Evolutionary conservation across 2,113 vertebrate species (phyloP).

Genomic region (Scophthalmus maximus): DNA sequence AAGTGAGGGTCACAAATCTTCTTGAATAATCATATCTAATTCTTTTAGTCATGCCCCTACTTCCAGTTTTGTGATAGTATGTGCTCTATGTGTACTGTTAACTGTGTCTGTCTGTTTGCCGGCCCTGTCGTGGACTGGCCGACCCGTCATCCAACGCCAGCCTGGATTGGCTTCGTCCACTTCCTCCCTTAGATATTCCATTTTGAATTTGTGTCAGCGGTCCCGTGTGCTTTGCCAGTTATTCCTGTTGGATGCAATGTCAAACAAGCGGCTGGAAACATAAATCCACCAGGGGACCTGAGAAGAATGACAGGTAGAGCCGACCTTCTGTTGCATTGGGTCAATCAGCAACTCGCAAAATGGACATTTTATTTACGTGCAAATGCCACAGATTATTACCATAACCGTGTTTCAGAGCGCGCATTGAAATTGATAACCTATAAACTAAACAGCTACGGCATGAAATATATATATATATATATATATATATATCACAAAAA

Average conservation of each 20-base stretch:
- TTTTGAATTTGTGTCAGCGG: too few species aligned
- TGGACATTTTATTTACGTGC: slow-evolving; percentile 1
- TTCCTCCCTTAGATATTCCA: too few species aligned
- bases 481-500: slow-evolving; percentile 9
- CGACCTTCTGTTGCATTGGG: not conserved
- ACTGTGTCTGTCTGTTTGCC: too few species aligned
- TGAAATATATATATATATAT: too few species aligned
- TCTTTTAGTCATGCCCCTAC: too few species aligned
- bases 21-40: too few species aligned
- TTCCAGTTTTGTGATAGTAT: too few species aligned
- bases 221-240: not conserved
- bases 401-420: slow-evolving; percentile 6
- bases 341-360: not conserved
- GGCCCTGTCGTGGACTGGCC: too few species aligned
- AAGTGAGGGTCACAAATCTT: too few species aligned
- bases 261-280: not conserved
- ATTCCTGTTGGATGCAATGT: not conserved
- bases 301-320: not conserved
- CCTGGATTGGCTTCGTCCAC: too few species aligned
- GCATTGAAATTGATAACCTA: slow-evolving; percentile 3
- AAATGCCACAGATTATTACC: slow-evolving; percentile 11
- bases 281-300: not conserved
- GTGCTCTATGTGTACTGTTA: too few species aligned
- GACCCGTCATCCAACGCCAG: too few species aligned
- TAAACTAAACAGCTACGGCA: slow-evolving; percentile 7